These are phyloP conservation scores for Zapornia atra DNA, from an alignment of 2,113 vertebrate genomes.

Conservation along the genomic window DNA sequence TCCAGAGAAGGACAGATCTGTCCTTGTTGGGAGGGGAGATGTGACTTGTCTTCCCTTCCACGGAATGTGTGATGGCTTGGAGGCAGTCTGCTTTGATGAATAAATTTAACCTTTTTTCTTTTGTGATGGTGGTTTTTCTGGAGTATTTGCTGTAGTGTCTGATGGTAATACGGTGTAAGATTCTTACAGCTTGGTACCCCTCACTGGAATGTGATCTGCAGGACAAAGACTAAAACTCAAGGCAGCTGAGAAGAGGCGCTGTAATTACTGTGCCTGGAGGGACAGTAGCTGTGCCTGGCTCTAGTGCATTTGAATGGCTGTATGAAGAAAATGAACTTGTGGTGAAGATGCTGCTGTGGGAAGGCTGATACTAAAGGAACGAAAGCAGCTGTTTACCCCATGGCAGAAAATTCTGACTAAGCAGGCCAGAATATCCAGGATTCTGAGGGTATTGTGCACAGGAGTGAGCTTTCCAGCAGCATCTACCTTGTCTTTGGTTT, in stretches of 20 bases:
- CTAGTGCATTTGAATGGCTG: not conserved
- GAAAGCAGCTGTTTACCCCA: not conserved
- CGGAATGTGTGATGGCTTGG: not conserved
- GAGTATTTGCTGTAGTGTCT: not conserved
- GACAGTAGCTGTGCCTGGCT: not conserved
- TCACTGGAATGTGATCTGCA: not conserved
- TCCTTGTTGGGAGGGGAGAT: not conserved
- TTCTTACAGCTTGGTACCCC: not conserved
- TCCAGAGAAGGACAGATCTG: not conserved
- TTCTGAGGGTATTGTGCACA: not conserved
- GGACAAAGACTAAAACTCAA: not conserved
- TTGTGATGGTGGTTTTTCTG: not conserved
- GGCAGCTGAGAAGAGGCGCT: accelerated
- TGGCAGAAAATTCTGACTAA: not conserved
- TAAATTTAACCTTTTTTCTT: not conserved
- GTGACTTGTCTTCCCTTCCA: not conserved
- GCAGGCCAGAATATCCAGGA: not conserved
- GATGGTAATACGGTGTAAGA: not conserved
- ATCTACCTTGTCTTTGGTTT: not conserved
- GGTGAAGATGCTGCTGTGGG: not conserved
- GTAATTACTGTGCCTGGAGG: not conserved
- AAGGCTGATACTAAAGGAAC: not conserved
- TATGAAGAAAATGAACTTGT: not conserved
- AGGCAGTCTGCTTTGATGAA: not conserved
- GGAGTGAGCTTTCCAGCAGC: not conserved